These are phyloP conservation scores for Tangara arthus DNA, from an alignment of 2,797 vertebrate genomes.

Conservation along the genomic window DNA sequence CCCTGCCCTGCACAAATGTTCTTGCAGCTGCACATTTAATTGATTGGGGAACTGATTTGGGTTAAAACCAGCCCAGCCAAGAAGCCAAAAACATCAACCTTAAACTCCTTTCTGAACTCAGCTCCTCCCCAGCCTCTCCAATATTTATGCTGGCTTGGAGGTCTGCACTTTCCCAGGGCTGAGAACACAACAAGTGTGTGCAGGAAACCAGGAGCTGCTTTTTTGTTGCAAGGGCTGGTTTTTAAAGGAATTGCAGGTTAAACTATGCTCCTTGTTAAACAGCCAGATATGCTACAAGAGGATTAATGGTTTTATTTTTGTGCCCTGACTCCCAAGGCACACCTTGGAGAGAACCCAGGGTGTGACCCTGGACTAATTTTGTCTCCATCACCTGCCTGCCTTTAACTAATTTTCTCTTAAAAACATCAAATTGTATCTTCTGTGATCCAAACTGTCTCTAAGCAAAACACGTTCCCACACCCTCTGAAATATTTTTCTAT, in stretches of 20 bases:
- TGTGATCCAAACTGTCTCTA: neutral
- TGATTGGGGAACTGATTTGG: neutral
- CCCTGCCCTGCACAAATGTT: conserved; percentile 54
- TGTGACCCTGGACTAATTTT: neutral
- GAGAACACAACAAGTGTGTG: neutral
- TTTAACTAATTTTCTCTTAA: neutral
- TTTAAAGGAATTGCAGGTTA: neutral
- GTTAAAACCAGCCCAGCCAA: neutral
- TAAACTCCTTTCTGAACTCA: neutral
- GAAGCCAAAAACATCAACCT: neutral
- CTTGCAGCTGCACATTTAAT: conserved; percentile 38
- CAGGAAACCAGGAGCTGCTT: neutral
- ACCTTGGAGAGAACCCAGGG: neutral
- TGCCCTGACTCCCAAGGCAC: neutral
- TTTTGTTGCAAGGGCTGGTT: neutral
- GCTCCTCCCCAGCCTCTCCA: neutral
- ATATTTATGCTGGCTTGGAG: neutral
- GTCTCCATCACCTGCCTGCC: neutral
- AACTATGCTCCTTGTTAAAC: neutral
- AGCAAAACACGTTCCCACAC: neutral
- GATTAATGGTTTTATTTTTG: neutral
- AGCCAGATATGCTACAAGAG: neutral
- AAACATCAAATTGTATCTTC: neutral
- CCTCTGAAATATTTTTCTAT: neutral
- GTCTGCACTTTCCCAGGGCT: neutral